Evolutionary conservation across 2,888 invertebrate species (phyloP).

Genomic region (Amblyjoppa fuscipennis): DNA sequence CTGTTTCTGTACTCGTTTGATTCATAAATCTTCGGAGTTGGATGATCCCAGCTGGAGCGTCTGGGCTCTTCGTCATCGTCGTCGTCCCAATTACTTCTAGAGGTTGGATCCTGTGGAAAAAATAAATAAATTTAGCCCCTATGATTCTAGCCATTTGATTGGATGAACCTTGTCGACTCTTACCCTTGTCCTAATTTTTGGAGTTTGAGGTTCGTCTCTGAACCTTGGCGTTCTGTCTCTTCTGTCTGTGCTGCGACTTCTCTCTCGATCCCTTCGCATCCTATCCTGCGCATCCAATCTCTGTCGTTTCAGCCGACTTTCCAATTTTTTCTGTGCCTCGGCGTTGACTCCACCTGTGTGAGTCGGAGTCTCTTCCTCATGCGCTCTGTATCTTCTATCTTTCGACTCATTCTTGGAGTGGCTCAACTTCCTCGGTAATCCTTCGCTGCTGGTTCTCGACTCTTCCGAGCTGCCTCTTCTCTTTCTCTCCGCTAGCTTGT

Average conservation of each 20-base stretch:
- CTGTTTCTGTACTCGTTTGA: constrained; percentile 82
- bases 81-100: constrained; percentile 92
- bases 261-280: constrained; percentile 77
- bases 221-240: constrained; percentile 87
- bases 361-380: constrained; percentile 96
- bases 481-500: constrained; percentile 93
- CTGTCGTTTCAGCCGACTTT: constrained; percentile 82
- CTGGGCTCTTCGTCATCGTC: constrained; percentile 88
- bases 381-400: constrained; percentile 90
- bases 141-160: background rate
- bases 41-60: constrained; percentile 96
- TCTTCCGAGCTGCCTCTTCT: constrained; percentile 86
- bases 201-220: constrained; percentile 95
- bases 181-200: constrained; percentile 87
- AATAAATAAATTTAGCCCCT: constrained; percentile 28
- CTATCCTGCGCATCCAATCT: constrained; percentile 80
- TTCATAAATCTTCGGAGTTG: constrained; percentile 91
- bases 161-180: constrained; percentile 27
- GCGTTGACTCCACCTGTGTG: constrained; percentile 96
- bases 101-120: constrained; percentile 85
- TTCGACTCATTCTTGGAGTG: constrained; percentile 77
- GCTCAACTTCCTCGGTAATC: background rate
- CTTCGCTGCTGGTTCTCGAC: background rate
- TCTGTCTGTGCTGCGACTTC: constrained; percentile 77
- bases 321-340: constrained; percentile 90